Conservation (phyloP, 2,113 vertebrate species). For the Burhinus oedicnemus region DNA sequence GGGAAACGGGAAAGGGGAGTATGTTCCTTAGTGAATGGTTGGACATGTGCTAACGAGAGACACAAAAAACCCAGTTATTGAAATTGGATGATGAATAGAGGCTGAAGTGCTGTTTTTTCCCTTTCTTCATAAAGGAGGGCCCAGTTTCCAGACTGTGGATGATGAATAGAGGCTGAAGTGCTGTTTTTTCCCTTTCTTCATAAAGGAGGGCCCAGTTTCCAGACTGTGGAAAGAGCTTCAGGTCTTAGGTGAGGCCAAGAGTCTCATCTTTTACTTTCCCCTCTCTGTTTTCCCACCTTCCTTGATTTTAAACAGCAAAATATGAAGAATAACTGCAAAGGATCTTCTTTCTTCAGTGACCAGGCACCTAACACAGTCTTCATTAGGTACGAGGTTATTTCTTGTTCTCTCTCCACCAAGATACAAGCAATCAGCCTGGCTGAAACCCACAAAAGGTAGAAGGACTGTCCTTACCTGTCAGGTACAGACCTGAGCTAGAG, state of each 20-base stretch:
- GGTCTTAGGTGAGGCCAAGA: background rate
- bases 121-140: background rate
- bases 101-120: background rate
- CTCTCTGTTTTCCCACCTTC: background rate
- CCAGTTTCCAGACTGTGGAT: background rate
- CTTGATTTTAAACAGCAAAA: background rate
- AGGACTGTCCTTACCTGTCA: background rate
- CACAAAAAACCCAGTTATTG: background rate
- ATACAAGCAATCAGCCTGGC: background rate
- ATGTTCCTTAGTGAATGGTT: background rate
- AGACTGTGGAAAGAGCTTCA: background rate
- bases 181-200: background rate
- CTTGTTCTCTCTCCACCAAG: background rate
- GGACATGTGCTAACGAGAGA: background rate
- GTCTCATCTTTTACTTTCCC: background rate
- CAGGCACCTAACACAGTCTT: background rate
- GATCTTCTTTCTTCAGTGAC: background rate
- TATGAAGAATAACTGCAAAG: background rate
- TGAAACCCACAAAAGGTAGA: background rate
- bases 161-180: background rate
- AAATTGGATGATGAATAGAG: background rate
- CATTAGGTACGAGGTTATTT: background rate
- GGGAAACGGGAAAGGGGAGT: background rate
- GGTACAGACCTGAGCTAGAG: background rate
- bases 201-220: background rate